These are phyloP conservation scores for Hydrolagus affinis DNA, from an alignment of 2,113 vertebrate genomes.

Conservation along the genomic window DNA sequence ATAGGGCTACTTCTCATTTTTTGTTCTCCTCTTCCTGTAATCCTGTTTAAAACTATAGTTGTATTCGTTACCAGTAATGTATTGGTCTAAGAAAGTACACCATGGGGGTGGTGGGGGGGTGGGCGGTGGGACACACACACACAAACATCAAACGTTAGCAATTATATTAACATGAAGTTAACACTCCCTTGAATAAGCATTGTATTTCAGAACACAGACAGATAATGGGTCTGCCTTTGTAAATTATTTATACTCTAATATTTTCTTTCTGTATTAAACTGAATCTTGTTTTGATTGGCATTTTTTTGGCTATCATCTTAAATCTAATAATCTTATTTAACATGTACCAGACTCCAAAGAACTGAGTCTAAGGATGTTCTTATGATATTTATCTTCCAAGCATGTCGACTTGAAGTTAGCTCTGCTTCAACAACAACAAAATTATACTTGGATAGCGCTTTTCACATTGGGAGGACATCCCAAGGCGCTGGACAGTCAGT, in stretches of 20 bases:
- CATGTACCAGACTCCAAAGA: too few relatives aligned
- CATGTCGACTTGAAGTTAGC: too few relatives aligned
- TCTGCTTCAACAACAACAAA: too few relatives aligned
- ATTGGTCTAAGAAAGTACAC: too few relatives aligned
- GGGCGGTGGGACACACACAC: too few relatives aligned
- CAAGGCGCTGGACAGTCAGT: too few relatives aligned
- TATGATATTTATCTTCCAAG: too few relatives aligned
- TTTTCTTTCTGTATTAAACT: slow-evolving; percentile 23
- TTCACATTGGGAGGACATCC: too few relatives aligned
- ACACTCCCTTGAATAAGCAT: neutral
- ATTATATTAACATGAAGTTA: neutral
- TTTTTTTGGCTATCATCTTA: neutral
- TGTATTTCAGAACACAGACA: neutral
- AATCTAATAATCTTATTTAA: too few relatives aligned
- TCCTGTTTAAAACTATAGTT: neutral
- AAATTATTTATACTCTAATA: slow-evolving; percentile 29
- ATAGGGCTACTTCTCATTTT: neutral
- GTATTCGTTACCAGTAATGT: slow-evolving; percentile 6
- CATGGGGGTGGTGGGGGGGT: neutral
- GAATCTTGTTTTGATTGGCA: slow-evolving; percentile 4
- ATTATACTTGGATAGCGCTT: too few relatives aligned
- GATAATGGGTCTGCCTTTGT: neutral
- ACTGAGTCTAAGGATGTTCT: too few relatives aligned
- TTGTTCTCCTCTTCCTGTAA: neutral
- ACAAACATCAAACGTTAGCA: neutral